Evolutionary conservation across 2,797 vertebrate genomes (phyloP).

Genomic region (Cuniculus paca): DNA sequence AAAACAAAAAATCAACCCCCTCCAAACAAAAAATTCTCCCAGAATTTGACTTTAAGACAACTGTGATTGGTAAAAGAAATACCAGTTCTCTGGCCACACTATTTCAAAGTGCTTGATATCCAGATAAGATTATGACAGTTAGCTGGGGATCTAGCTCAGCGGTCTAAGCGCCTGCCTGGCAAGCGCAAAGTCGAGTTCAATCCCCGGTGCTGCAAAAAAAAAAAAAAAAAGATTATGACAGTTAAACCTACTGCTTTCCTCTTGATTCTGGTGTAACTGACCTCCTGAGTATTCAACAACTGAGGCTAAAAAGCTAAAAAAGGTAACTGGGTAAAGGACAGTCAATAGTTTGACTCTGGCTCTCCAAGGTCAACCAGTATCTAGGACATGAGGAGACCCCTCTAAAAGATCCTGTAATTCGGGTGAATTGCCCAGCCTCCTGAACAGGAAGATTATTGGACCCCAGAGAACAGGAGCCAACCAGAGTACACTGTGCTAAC

Average conservation of each 20-base stretch:
- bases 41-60: neutral
- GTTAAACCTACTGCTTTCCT: neutral
- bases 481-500: neutral
- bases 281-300: neutral
- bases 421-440: neutral
- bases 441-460: neutral
- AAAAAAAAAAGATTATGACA: no score
- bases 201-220: no score
- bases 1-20: no score
- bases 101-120: neutral
- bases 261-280: neutral
- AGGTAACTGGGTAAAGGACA: neutral
- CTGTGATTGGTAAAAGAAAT: neutral
- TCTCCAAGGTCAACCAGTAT: neutral
- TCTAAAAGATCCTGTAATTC: neutral
- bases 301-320: neutral
- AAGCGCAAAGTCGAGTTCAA: no score
- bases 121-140: neutral
- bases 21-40: neutral
- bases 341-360: neutral
- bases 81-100: neutral
- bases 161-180: no score
- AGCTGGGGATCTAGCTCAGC: no score
- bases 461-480: neutral
- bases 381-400: neutral